Evolutionary conservation across 2,888 invertebrate genomes (phyloP), one percentile per base, ranked within the genome.

Genomic region (Schizaphis graminum): DNA sequence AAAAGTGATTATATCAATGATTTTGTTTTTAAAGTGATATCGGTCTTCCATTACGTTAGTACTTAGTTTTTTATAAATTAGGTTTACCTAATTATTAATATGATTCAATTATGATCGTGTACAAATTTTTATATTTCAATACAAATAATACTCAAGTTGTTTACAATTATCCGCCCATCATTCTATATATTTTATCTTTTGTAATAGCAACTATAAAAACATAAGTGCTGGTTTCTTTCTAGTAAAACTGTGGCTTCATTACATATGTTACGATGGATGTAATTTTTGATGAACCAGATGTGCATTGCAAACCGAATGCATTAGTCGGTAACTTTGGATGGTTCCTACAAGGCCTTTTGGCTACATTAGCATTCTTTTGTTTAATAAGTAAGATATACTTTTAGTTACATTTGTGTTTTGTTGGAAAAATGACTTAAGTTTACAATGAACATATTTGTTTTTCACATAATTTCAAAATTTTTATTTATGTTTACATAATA

Each of bases 321-420:
- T 96, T 97, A 86, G 97, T 97, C 26, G 97, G 97, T 96, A 97
- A 97, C 95, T 97, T 97, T 96, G 97, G 97, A 94, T 97, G 97
- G 97, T 97, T 97, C 95, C 96, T 97, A 95, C 97, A 97, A 96
- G 97, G 97, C 94, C 96, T 97, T 94, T 95, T 97, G 95, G 97
- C 97, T 44, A 96, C 97, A 95, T 96, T 97, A 95, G 97, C 97
- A 49, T 97, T 97, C 96, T 97, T 97, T 91, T 97, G 97, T 95
- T 96, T 97, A 95, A 97, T 97, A 95, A 97, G 97, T 97, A 96
- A 97, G 96, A 95, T 94, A 85, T 91, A 41, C 88, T 87, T 87
- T 86, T 92, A 90, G n/a, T 91, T 90, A 28, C n/a, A 86, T 91
- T 53, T 10, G 16, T n/a, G 10, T 57, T 49, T 26, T 53, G 5